These are phyloP conservation scores for Halichondria panicea DNA, from an alignment of 37 sponge, comb jelly and placozoan genomes.

Conservation along the genomic window DNA sequence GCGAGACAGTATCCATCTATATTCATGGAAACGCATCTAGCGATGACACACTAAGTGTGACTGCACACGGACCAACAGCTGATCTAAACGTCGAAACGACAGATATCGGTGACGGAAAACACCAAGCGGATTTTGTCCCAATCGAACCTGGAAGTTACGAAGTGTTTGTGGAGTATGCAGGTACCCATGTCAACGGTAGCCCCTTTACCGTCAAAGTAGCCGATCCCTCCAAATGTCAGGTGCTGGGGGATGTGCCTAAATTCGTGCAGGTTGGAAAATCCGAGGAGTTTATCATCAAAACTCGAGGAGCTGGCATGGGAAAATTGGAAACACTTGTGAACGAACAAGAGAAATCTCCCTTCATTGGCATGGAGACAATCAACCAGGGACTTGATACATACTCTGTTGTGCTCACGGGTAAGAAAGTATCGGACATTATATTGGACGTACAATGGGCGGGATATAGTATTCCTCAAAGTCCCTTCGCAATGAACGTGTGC, in stretches of 20 bases:
- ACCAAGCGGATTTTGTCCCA: slow-evolving; percentile 61
- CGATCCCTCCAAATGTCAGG: slow-evolving; percentile 66
- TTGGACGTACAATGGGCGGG: slow-evolving; percentile 60
- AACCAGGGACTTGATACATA: slow-evolving; percentile 52
- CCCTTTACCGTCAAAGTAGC: slow-evolving; percentile 66
- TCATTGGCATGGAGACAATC: slow-evolving; percentile 17
- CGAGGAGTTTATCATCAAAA: slow-evolving; percentile 63
- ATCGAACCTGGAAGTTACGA: slow-evolving; percentile 72
- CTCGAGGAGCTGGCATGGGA: slow-evolving; percentile 71
- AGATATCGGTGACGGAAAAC: slow-evolving; percentile 10
- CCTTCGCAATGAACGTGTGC: slow-evolving; percentile 55
- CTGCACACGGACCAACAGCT: slow-evolving; percentile 74
- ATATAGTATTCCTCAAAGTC: slow-evolving; percentile 48
- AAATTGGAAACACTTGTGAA: slow-evolving; percentile 37
- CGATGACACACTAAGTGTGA: slow-evolving; percentile 29
- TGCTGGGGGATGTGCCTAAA: slow-evolving; percentile 47
- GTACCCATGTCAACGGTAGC: slow-evolving; percentile 60
- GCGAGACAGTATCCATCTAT: slow-evolving; percentile 58
- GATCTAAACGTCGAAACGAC: slow-evolving; percentile 51
- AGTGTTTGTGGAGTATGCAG: slow-evolving; percentile 79
- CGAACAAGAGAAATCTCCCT: slow-evolving; percentile 1
- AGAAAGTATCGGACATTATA: slow-evolving; percentile 6
- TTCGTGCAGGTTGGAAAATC: slow-evolving; percentile 51
- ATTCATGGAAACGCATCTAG: slow-evolving; percentile 44
- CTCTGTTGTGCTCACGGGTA: slow-evolving; percentile 26